Conservation (phyloP, 92 coral and sea anemone genomes). For the Actinostola sp. region DNA sequence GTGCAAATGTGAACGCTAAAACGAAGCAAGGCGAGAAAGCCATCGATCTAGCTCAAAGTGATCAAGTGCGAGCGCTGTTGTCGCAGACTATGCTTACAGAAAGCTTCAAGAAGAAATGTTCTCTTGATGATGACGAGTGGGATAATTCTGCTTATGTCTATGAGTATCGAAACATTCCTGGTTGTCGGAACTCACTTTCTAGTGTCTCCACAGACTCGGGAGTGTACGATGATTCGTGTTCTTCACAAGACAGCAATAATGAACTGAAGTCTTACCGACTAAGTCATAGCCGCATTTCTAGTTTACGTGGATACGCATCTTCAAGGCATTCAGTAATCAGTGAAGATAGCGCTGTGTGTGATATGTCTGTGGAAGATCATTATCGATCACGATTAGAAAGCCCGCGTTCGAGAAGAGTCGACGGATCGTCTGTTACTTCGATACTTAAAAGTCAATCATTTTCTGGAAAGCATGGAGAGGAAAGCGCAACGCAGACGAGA, state of each 20-base stretch:
- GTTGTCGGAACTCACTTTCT: conserved; percentile 86
- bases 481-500: too few relatives aligned
- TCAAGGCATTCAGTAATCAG: conserved; percentile 24
- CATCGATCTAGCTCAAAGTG: conserved; percentile 77
- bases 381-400: conserved; percentile 1
- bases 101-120: conserved; percentile 73
- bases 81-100: conserved; percentile 86
- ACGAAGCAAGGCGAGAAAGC: conserved; percentile 75
- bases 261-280: conserved; percentile 29
- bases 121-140: conserved; percentile 54
- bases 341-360: conserved; percentile 24
- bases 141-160: conserved; percentile 35
- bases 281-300: conserved; percentile 5
- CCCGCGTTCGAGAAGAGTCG: conserved; percentile 10
- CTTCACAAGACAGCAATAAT: conserved; percentile 42
- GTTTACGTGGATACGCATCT: conserved; percentile 20
- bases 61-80: conserved; percentile 74
- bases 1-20: conserved; percentile 89
- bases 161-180: conserved; percentile 77
- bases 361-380: not conserved
- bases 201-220: conserved; percentile 97
- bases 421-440: conserved; percentile 23
- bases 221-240: conserved; percentile 77
- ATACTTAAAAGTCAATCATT: conserved; percentile 63
- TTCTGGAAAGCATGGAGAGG: conserved; percentile 30